These are phyloP conservation scores for Penaeus indicus DNA, from an alignment of 1,140 invertebrate species.

Conservation along the genomic window DNA sequence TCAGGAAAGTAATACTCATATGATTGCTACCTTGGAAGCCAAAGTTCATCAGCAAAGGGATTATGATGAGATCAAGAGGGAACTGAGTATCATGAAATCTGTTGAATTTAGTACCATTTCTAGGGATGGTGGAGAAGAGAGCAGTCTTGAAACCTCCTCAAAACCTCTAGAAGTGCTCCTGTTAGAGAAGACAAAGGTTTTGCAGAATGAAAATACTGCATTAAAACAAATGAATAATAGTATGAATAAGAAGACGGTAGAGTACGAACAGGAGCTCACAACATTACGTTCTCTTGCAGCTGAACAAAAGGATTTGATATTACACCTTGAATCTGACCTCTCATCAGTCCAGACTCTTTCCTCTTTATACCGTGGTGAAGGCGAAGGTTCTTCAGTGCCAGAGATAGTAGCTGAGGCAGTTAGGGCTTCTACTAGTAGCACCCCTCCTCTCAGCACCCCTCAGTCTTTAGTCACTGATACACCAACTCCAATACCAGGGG, in stretches of 20 bases:
- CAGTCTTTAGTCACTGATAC: slow-evolving; percentile 39
- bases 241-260: slow-evolving; percentile 47
- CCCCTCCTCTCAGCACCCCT: slow-evolving; percentile 47
- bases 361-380: slow-evolving; percentile 71
- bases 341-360: slow-evolving; percentile 72
- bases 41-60: slow-evolving; percentile 83
- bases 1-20: slow-evolving; percentile 85
- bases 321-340: slow-evolving; percentile 73
- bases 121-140: slow-evolving; percentile 60
- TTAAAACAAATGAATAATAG: slow-evolving; percentile 69
- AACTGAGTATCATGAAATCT: slow-evolving; percentile 77
- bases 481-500: slow-evolving; percentile 45
- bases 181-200: slow-evolving; percentile 81
- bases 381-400: slow-evolving; percentile 69
- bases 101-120: slow-evolving; percentile 78
- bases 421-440: slow-evolving; percentile 49
- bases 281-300: slow-evolving; percentile 66
- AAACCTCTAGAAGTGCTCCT: slow-evolving; percentile 84
- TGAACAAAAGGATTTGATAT: slow-evolving; percentile 71
- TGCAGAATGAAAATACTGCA: slow-evolving; percentile 75
- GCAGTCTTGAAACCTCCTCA: slow-evolving; percentile 61
- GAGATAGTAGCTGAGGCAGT: slow-evolving; percentile 63
- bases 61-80: slow-evolving; percentile 80
- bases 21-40: slow-evolving; percentile 86
- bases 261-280: slow-evolving; percentile 53